phyloP scores from a whole-genome alignment of 2,797 vertebrate species.

The Eospalax fontanierii region DNA sequence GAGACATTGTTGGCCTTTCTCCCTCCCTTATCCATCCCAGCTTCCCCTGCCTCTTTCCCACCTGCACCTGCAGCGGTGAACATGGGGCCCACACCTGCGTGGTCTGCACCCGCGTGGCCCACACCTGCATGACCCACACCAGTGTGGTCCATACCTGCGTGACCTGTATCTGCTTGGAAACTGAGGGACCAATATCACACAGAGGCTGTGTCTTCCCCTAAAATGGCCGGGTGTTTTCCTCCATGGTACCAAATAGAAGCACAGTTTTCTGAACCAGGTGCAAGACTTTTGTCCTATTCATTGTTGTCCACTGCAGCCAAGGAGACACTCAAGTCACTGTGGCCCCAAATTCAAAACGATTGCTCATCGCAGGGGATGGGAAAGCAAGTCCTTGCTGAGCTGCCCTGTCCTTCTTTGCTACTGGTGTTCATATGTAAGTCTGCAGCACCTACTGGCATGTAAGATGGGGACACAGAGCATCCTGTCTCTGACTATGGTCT shows the following conservation, averaged over 20 bases:
- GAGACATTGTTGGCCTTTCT: no score
- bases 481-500: background rate
- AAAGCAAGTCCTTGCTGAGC: background rate
- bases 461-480: rapidly evolving
- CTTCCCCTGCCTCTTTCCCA: background rate
- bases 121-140: no score
- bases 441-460: rapidly evolving
- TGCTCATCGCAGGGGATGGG: rapidly evolving
- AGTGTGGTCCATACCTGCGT: no score
- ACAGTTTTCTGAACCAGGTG: background rate
- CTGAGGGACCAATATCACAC: no score
- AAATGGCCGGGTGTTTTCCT: background rate
- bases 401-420: background rate
- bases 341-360: rapidly evolving
- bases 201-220: no score
- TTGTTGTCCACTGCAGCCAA: background rate
- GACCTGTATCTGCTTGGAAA: no score
- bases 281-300: background rate
- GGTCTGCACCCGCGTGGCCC: no score
- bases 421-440: rapidly evolving
- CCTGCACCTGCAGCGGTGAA: no score
- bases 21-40: no score
- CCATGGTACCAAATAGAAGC: background rate
- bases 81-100: no score
- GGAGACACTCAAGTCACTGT: background rate